Conservation (phyloP, 2,888 invertebrate species). For the Alcis repandata region DNA sequence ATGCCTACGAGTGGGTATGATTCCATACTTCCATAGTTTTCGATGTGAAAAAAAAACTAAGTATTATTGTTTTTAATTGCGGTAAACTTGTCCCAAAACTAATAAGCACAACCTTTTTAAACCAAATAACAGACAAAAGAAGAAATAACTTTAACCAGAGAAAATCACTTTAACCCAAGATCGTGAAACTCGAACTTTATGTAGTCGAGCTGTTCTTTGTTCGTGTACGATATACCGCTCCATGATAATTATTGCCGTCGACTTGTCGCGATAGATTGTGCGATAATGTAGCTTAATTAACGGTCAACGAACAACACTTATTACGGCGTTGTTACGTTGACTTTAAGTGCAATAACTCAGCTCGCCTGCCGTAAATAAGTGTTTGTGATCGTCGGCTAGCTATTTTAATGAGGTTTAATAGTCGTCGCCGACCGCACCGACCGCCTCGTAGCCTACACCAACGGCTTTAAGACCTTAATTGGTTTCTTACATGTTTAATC, state of each 20-base stretch:
- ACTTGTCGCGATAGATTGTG: conserved; percentile 63
- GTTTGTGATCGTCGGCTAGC: conserved; percentile 76
- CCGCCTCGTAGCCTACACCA: conserved; percentile 64
- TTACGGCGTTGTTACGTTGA: conserved; percentile 69
- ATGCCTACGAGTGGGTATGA: too few species aligned
- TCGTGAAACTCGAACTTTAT: background rate
- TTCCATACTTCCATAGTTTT: too few species aligned
- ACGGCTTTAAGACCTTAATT: conserved; percentile 77
- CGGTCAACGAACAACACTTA: conserved; percentile 69
- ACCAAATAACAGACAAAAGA: too few species aligned
- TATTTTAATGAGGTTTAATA: conserved; percentile 82
- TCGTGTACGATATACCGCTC: conserved; percentile 44
- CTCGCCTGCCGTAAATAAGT: conserved; percentile 71
- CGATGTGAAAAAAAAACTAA: too few species aligned
- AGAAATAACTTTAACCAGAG: too few species aligned
- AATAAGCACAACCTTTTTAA: too few species aligned
- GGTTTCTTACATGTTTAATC: conserved; percentile 79
- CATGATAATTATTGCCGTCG: conserved; percentile 57
- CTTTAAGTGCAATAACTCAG: conserved; percentile 71
- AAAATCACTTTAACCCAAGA: too few species aligned
- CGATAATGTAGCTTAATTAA: conserved; percentile 79
- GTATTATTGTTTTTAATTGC: too few species aligned
- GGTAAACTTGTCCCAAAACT: too few species aligned
- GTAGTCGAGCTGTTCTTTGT: conserved; percentile 42
- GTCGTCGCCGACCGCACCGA: conserved; percentile 54